Conservation (phyloP, 2,113 vertebrate genomes). For the Lophochroa leadbeateri region DNA sequence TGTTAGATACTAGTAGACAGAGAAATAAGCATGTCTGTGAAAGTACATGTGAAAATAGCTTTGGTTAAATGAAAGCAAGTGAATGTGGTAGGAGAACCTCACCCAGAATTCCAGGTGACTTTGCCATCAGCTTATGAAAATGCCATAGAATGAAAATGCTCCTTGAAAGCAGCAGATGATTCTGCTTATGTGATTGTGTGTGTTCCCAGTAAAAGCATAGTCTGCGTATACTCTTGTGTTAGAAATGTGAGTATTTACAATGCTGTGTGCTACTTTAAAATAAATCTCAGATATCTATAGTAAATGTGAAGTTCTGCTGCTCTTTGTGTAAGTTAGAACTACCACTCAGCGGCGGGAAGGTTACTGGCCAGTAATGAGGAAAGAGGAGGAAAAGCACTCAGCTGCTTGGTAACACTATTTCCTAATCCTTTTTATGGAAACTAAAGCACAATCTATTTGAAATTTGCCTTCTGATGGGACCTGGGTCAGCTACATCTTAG, state of each 20-base stretch:
- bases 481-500: background rate
- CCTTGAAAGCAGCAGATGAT: background rate
- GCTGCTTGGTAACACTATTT: background rate
- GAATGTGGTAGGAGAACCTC: background rate
- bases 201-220: background rate
- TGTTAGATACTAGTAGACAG: background rate
- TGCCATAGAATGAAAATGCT: background rate
- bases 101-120: background rate
- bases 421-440: background rate
- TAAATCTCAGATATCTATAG: accelerated
- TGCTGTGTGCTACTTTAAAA: background rate
- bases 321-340: background rate
- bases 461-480: background rate
- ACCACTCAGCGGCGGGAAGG: background rate
- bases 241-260: background rate
- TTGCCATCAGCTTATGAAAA: background rate
- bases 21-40: background rate
- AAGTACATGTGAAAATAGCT: background rate
- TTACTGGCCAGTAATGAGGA: background rate
- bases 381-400: background rate
- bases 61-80: background rate
- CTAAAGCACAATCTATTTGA: background rate
- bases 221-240: background rate
- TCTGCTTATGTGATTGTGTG: background rate
- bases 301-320: background rate